Evolutionary conservation across 2,797 vertebrate genomes (phyloP).

Genomic region (Pelodytes ibericus): DNA sequence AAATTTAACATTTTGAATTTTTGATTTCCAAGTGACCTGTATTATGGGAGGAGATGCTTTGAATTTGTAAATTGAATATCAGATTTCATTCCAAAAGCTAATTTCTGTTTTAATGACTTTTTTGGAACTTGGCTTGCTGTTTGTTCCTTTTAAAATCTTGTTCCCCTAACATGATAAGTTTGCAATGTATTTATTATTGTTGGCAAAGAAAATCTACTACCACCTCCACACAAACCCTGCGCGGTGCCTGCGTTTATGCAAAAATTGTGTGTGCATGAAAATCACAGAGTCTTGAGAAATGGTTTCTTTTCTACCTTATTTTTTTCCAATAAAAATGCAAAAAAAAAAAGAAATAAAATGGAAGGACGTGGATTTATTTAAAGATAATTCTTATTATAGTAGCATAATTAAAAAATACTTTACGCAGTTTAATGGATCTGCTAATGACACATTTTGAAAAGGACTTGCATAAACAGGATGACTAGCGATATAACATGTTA

Average conservation of each 20-base stretch:
- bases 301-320: constrained; percentile 51
- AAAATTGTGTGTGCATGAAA: constrained; percentile 51
- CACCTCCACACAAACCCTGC: constrained; percentile 28
- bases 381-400: too few species aligned
- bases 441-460: too few species aligned
- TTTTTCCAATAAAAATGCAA: constrained; percentile 48
- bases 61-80: background rate
- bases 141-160: constrained; percentile 8
- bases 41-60: background rate
- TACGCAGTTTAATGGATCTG: too few species aligned
- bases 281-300: constrained; percentile 42
- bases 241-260: constrained; percentile 54
- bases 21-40: background rate
- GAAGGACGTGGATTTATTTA: too few species aligned
- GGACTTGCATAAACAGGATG: too few species aligned
- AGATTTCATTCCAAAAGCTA: background rate
- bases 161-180: constrained; percentile 34
- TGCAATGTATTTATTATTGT: constrained; percentile 41
- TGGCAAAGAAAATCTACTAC: constrained; percentile 9
- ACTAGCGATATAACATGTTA: too few species aligned
- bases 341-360: constrained; percentile 12
- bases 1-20: background rate
- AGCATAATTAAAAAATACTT: too few species aligned
- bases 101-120: background rate
- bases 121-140: constrained; percentile 9